Evolutionary conservation across 2,113 vertebrate genomes (phyloP).

Genomic region (Clarias batrachus): DNA sequence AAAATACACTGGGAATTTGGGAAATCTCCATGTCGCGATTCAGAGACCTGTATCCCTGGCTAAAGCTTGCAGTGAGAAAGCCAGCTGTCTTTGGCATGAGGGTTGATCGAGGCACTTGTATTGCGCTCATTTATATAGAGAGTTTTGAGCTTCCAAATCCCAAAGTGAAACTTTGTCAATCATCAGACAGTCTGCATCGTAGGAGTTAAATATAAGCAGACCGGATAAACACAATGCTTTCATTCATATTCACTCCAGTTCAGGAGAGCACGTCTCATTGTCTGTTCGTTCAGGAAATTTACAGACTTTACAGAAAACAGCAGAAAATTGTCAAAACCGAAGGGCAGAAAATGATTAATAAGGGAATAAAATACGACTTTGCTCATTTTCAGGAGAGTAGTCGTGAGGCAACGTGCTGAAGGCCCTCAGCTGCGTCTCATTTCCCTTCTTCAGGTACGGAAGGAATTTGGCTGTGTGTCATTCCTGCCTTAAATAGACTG

Average conservation of each 20-base stretch:
- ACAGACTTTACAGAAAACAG: background rate
- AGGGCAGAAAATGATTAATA: background rate
- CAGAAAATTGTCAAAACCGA: background rate
- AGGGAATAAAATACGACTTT: background rate
- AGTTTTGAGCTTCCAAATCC: background rate
- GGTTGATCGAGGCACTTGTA: constrained; percentile 41
- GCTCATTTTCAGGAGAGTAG: constrained; percentile 1
- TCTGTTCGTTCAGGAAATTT: constrained; percentile 5
- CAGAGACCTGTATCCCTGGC: background rate
- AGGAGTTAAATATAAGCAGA: background rate
- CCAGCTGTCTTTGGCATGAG: constrained; percentile 41
- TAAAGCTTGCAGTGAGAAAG: constrained; percentile 4
- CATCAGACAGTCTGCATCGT: constrained; percentile 1
- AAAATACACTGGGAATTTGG: constrained; percentile 13
- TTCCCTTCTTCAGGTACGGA: background rate
- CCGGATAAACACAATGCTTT: background rate
- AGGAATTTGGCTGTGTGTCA: constrained; percentile 9
- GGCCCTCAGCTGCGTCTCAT: background rate
- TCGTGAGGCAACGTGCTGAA: constrained; percentile 12
- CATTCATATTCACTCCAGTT: background rate
- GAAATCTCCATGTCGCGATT: background rate
- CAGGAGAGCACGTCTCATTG: background rate
- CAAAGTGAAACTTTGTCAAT: background rate
- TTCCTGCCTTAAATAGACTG: background rate
- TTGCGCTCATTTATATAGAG: constrained; percentile 10